A percentile compares a stretch with the other conserved stretches of the same genome.
These are phyloP conservation scores for human (Homo sapiens) DNA, from an alignment of 2,113 vertebrate species.

Conservation along the genomic window GRCh38 chr13:33456501-33457000, in stretches of 20 bases:
- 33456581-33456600: neutral
- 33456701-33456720: neutral
- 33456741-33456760: neutral
- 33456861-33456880: neutral
- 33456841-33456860: neutral
- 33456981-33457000: neutral
- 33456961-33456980: neutral
- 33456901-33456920: neutral
- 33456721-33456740: neutral
- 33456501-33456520: neutral
- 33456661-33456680: neutral
- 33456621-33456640: too few species aligned
- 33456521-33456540: neutral
- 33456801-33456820: neutral
- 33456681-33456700: neutral
- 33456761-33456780: neutral
- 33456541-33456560: neutral
- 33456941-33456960: neutral
- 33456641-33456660: neutral
- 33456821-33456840: neutral
- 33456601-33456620: neutral
- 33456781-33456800: neutral
- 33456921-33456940: neutral
- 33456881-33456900: neutral
- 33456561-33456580: neutral